Evolutionary conservation across 1,140 invertebrate genomes (phyloP), one percentile per base, ranked within the genome.

Genomic region (Spodoptera frugiperda): DNA sequence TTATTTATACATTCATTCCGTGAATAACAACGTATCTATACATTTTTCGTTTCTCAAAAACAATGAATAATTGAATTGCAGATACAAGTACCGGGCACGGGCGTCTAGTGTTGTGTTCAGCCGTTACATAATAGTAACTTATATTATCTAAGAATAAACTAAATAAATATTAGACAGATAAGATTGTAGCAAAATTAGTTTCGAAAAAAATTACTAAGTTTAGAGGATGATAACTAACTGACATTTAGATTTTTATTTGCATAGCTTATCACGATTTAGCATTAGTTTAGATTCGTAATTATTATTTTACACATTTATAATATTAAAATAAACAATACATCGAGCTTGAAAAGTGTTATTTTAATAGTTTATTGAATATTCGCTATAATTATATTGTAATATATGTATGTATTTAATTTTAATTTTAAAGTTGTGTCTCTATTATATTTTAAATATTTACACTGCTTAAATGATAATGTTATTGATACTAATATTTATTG

Each of bases 401-500:
- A 89, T 82, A 81, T 85, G 72, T 83, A 86, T 84, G 85, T 90
- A 90, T 85, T 84, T 88, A 78, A 78, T 88, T 91, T 92, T 85
- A 80, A 84, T 91, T 91, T 87, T 49, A 90, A 91, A 86, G 90
- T 92, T 90, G 88, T 88, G 90, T 92, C 87, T 86, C 82, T 88
- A 88, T 90, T 91, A 91, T 91, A 92, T 90, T 91, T 92, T 88
- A 88, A 87, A 93, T 93, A 91, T 93, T 91, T 93, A 93, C 90
- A 93, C 84, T 91, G 89, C 92, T 91, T 92, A 91, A 87, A 88
- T 88, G 82, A 92, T 91, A 89, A 92, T 87, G 87, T 91, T 91
- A 90, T 88, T 88, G 82, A 88, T 75, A 73, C 46, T 85, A 78
- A 91, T 89, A 87, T 91, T 91, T 90, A 92, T 92, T 89, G 89